These are phyloP conservation scores for Leucania comma DNA, from an alignment of 2,888 invertebrate species.

Conservation along the genomic window DNA sequence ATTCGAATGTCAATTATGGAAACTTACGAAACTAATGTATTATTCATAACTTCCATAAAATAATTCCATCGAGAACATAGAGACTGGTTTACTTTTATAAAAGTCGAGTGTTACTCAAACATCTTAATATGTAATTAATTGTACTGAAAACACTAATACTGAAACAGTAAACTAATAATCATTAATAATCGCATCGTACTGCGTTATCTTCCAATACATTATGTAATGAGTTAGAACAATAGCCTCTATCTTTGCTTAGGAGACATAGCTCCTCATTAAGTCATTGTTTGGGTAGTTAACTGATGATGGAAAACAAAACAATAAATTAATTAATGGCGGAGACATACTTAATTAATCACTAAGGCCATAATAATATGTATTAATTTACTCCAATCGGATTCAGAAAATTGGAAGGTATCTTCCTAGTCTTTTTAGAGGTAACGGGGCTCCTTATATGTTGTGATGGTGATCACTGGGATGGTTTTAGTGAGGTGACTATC, in stretches of 20 bases:
- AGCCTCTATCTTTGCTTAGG: not conserved
- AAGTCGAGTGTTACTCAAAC: constrained; percentile 5
- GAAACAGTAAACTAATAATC: constrained; percentile 33
- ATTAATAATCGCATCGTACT: constrained; percentile 7
- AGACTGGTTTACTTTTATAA: constrained; percentile 24
- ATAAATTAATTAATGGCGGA: not conserved
- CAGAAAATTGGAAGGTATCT: not conserved
- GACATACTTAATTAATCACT: constrained; percentile 3
- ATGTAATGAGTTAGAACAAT: constrained; percentile 19
- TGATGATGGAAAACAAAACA: constrained; percentile 25
- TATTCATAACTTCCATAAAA: constrained; percentile 32
- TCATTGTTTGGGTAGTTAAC: not conserved
- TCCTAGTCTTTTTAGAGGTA: too few species aligned
- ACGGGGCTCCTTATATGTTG: too few species aligned
- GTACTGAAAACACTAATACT: constrained; percentile 7
- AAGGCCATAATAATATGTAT: not conserved
- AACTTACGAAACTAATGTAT: constrained; percentile 27
- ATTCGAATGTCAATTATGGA: constrained; percentile 29
- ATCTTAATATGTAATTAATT: too few species aligned
- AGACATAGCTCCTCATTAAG: constrained; percentile 3
- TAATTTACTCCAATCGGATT: not conserved
- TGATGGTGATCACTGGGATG: too few species aligned
- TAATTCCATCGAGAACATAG: constrained; percentile 30
- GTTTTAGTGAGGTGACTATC: too few species aligned
- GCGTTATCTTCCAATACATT: constrained; percentile 20